phyloP scores from a whole-genome alignment of 2,113 vertebrate species.

The Thamnophis sirtalis region DNA sequence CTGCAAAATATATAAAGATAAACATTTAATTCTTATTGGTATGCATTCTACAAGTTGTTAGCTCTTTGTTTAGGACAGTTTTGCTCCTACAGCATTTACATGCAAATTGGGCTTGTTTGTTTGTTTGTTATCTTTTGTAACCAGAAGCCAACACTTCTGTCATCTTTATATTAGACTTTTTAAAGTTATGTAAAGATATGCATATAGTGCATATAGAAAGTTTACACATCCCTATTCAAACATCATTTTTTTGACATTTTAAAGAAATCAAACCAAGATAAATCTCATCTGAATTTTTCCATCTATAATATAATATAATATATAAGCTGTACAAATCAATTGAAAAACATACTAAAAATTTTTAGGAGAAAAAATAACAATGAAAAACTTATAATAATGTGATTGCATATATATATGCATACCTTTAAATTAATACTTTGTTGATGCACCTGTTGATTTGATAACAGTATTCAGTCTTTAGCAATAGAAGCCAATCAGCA shows the following conservation, averaged over 20 bases:
- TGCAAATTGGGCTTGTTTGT: slow-evolving; percentile 37
- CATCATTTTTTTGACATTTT: neutral
- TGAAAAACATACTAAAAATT: neutral
- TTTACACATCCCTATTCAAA: neutral
- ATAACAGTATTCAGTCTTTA: neutral
- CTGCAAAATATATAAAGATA: slow-evolving; percentile 40
- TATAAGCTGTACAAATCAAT: neutral
- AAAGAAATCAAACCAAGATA: neutral
- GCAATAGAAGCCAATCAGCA: neutral
- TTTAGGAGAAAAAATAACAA: neutral
- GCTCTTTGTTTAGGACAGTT: slow-evolving; percentile 34
- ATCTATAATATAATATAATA: neutral
- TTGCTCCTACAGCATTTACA: slow-evolving; percentile 22
- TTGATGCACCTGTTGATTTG: neutral
- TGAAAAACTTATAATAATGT: neutral
- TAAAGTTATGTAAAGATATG: neutral
- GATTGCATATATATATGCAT: neutral
- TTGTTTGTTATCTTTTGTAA: slow-evolving; percentile 10
- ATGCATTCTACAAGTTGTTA: slow-evolving; percentile 24
- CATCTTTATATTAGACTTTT: slow-evolving; percentile 11
- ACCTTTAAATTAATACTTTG: neutral
- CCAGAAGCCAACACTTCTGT: neutral
- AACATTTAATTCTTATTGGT: slow-evolving; percentile 31
- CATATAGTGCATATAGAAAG: neutral
- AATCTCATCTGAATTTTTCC: neutral